Evolutionary conservation across 2,888 invertebrate species (phyloP), one percentile per base, ranked within the genome.

Genomic region (Nomada goodeniana): DNA sequence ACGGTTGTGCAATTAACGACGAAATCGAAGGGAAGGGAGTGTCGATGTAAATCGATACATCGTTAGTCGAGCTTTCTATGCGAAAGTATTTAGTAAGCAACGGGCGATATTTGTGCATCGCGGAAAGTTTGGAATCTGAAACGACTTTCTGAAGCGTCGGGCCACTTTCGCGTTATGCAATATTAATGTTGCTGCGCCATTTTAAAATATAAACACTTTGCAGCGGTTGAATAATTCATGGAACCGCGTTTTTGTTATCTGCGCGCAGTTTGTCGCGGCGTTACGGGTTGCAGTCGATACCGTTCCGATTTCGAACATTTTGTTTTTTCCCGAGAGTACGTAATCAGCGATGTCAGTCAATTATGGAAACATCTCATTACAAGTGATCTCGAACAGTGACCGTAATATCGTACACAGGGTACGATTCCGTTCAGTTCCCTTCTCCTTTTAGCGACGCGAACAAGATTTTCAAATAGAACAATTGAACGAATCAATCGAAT

Each of bases 131-230:
- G 59, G 75, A 82, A 84, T 82, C 79, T 72, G 74, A 60, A 79
- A 82, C 79, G 77, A 87, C 81, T 82, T 80, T 72, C 80, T 67
- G 72, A 67, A 68, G 70, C 79, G 74, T 79, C 86, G 52, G 76
- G 80, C 74, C 74, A 82, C 73, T 83, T 74, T 72, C 70, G 55
- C 78, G 71, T 74, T 78, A 86, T 87, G 82, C 86, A 88, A 86
- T 86, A 86, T 87, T 87, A 82, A 87, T 87, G 88, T 65, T 70
- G 67, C 76, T 53, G 75, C 83, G 80, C 81, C 83, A 84, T 82
- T 86, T 86, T 82, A 82, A 86, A 87, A 87, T 87, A 86, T 84
- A 87, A 87, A 86, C 80, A 86, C 86, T 85, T 85, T 74, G 69
- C 76, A 36, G 60, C 69, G 83, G 44, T 57, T 86, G 80, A 86